Evolutionary conservation across 2,888 invertebrate species (phyloP), one percentile per base, ranked within the genome.

Genomic region (Augochlorella aurata): DNA sequence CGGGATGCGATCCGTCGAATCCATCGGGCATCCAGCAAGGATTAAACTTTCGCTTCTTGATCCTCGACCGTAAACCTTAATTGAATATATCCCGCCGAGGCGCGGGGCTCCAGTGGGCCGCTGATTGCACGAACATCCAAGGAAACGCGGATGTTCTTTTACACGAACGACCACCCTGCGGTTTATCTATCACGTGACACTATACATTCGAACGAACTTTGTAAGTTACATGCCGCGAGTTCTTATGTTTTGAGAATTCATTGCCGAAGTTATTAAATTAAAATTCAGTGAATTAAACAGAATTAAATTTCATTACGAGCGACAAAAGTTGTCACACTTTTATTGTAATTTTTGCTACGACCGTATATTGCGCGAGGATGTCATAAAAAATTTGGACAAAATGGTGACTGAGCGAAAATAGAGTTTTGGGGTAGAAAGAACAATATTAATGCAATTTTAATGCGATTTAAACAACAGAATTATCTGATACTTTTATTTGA

Each of bases 1-100:
- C 58, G 50, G 7, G 38, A 73, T 45, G 76, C 72, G 82, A 82
- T 77, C 71, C 72, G 61, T 79, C 73, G 74, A 66, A 67, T 50
- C 58, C 38, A 63, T 74, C 52, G 69, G 58, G 76, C 61, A 63
- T 77, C 66, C 45, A 24, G 38, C 18, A 50, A 47, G 77, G 85
- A 86, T 87, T 86, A 87, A 83, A 86, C 73, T 83, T 86, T 81
- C 65, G 79, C 70, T 70, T 24, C 58, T 79, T 86, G 81, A 86
- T 85, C 85, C 85, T 24, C 21, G 29, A 38, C 67, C 77, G 78
- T 83, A 83, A 83, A 78, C 67, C 80, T 85, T 87, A 85, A 86
- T 83, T 85, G 77, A 85, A 86, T 86, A 86, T 85, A 69, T 24
- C 67, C 50, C 5, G 49, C n/a, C 24, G 65, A 21, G 16, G 21